These are phyloP conservation scores for Polydesmus complanatus DNA, from an alignment of 2,888 invertebrate genomes.

Conservation along the genomic window DNA sequence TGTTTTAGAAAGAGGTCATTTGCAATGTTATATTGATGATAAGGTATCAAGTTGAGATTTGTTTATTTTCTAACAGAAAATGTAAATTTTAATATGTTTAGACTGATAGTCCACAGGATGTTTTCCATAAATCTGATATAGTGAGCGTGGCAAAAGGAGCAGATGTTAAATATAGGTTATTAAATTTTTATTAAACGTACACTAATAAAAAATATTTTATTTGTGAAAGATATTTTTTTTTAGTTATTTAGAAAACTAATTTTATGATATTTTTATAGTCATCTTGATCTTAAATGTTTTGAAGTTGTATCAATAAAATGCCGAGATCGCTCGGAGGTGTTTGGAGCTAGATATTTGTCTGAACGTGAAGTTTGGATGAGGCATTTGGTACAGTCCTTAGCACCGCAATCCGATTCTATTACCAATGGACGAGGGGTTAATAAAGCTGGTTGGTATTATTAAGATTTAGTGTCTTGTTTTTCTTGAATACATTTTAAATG, in stretches of 20 bases:
- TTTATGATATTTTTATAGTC: constrained; percentile 6
- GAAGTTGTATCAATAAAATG: constrained; percentile 8
- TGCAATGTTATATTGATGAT: constrained; percentile 54
- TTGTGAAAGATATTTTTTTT: neutral
- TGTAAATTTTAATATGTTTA: neutral
- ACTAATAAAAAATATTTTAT: neutral
- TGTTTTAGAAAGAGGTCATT: constrained; percentile 52
- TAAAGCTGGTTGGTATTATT: constrained; percentile 15
- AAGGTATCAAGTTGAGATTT: constrained; percentile 8
- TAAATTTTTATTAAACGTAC: neutral
- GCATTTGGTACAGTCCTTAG: constrained; percentile 10
- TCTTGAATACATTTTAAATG: constrained; percentile 32
- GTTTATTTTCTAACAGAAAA: neutral
- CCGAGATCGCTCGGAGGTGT: constrained; percentile 14
- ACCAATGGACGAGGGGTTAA: constrained; percentile 4
- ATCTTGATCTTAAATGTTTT: constrained; percentile 14
- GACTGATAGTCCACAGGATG: constrained; percentile 13
- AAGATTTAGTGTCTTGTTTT: neutral
- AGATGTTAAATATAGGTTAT: constrained; percentile 3
- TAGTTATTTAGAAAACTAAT: neutral
- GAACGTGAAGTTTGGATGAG: constrained; percentile 17
- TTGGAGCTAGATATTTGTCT: constrained; percentile 12
- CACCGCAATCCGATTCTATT: neutral
- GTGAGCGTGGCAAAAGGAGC: constrained; percentile 13
- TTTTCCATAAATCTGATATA: constrained; percentile 9